Base-by-base conservation (phyloP, 2,888 invertebrate species). In the Craniophora ligustri region DNA sequence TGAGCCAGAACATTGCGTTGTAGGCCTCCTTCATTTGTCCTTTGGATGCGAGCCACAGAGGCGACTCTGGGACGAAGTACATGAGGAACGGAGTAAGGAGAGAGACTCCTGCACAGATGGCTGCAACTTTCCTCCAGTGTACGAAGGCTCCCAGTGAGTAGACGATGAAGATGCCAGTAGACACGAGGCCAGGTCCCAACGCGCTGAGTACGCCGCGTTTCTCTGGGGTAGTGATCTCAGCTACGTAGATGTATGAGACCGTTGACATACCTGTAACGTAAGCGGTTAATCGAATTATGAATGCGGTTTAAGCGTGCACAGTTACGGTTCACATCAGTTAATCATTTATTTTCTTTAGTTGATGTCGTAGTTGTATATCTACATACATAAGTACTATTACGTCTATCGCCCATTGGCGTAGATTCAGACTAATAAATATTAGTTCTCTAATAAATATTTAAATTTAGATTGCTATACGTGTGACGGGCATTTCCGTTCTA, bases 141-240 rank as follows among this genome's bases (percentile, higher is more conserved):
- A 95, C 85, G 74, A 95, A 91, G 8, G 95, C 95, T 15, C 96
- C 96, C 7, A 96, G 77, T 0, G 94, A 94, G 85, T 96, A 96
- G 2, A 96, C 95, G 42, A 96, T 86, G 54, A 96, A 94, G 53
- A 96, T 96, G 0, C 96, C 96, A 2, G 96, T 94, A 0, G 96
- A 96, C 15, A 96, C 96, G 60, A 96, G 88, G 0, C 96, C 95
- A 0, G 96, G 96, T 0, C 96, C 96, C 15, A 96, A 79, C 0
- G 96, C 95, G 61, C 96, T 95, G 6, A 96, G 89, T 45, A 96
- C 95, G 1, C 96, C 96, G 45, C 96, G 89, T 68, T 95, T 95
- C 69, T 95, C 94, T 1, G 96, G 95, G 0, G 95, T 95, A 2
- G 96, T 95, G 39, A 96, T 94, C 89, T 96, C 95, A 0, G 95